A percentile compares a stretch with the other conserved stretches of the same genome.
Evolutionary conservation across 2,888 invertebrate genomes (phyloP).

Genomic region (Volucella zonaria): DNA sequence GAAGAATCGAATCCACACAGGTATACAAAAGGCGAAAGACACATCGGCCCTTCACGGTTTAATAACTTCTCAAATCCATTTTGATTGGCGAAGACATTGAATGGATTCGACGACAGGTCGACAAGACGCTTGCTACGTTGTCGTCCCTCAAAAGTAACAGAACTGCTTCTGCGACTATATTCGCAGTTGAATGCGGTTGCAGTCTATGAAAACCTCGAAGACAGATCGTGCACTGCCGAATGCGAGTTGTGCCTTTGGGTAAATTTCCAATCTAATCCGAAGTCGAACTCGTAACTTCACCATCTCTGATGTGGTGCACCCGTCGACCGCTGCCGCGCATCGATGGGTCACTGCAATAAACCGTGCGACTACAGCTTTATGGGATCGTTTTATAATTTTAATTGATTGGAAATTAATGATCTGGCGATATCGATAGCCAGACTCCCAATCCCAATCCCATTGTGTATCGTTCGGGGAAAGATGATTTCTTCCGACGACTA

Average conservation of each 20-base stretch:
- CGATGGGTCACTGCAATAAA: slow-evolving; percentile 68
- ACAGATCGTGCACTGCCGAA: slow-evolving; percentile 53
- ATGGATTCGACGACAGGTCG: slow-evolving; percentile 31
- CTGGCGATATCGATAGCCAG: slow-evolving; percentile 65
- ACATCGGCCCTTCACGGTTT: slow-evolving; percentile 43
- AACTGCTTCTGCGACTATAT: slow-evolving; percentile 27
- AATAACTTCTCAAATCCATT: slow-evolving; percentile 54
- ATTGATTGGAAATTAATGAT: slow-evolving; percentile 76
- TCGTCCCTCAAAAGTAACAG: slow-evolving; percentile 25
- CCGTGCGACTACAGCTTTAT: slow-evolving; percentile 73
- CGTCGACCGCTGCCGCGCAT: background rate
- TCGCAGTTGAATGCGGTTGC: background rate
- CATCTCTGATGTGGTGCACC: slow-evolving; percentile 45
- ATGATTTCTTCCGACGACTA: slow-evolving; percentile 67
- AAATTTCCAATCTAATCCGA: slow-evolving; percentile 20
- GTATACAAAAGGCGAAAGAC: slow-evolving; percentile 25
- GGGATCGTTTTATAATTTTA: slow-evolving; percentile 76
- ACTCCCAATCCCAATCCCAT: slow-evolving; percentile 26
- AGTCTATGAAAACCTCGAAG: slow-evolving; percentile 53
- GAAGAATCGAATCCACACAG: background rate
- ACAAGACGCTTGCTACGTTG: background rate
- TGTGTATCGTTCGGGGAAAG: slow-evolving; percentile 60
- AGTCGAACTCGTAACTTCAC: slow-evolving; percentile 58
- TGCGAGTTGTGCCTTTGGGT: background rate
- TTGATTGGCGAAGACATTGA: slow-evolving; percentile 62